A percentile compares a stretch with the other conserved stretches of the same genome.
Evolutionary conservation across 2,797 vertebrate genomes (phyloP).

Genomic region (Myotis planiceps): DNA sequence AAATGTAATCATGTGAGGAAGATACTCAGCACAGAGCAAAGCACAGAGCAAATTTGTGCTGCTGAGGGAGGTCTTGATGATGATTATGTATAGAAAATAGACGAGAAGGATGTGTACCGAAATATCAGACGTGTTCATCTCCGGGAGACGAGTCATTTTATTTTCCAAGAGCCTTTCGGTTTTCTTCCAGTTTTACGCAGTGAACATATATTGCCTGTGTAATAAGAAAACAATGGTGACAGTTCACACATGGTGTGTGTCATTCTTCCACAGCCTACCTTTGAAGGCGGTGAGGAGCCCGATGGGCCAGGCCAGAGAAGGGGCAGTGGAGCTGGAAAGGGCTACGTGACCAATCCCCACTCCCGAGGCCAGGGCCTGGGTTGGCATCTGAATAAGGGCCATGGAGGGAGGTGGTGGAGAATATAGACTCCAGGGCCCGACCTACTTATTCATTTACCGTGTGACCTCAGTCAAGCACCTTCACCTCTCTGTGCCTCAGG

Average conservation of each 20-base stretch:
- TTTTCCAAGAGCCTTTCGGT: conserved; percentile 24
- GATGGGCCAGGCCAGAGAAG: neutral
- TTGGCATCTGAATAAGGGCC: neutral
- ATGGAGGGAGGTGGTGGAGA: neutral
- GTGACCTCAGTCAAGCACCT: neutral
- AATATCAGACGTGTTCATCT: neutral
- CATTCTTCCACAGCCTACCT: neutral
- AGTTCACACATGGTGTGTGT: neutral
- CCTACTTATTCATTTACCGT: neutral
- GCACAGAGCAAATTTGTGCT: neutral
- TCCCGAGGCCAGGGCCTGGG: neutral
- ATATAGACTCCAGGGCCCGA: neutral
- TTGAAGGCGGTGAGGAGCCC: neutral
- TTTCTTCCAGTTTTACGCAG: neutral
- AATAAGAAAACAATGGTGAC: neutral
- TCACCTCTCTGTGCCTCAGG: neutral
- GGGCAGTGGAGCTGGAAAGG: neutral
- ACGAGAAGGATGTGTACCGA: neutral
- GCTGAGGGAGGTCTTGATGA: neutral
- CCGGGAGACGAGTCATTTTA: neutral
- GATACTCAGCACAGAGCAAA: neutral
- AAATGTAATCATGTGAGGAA: neutral
- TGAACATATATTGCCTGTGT: neutral
- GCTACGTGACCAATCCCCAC: no score
- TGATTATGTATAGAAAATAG: neutral